Evolutionary conservation across 1,140 invertebrate genomes (phyloP).

Genomic region (Cydia fagiglandana): DNA sequence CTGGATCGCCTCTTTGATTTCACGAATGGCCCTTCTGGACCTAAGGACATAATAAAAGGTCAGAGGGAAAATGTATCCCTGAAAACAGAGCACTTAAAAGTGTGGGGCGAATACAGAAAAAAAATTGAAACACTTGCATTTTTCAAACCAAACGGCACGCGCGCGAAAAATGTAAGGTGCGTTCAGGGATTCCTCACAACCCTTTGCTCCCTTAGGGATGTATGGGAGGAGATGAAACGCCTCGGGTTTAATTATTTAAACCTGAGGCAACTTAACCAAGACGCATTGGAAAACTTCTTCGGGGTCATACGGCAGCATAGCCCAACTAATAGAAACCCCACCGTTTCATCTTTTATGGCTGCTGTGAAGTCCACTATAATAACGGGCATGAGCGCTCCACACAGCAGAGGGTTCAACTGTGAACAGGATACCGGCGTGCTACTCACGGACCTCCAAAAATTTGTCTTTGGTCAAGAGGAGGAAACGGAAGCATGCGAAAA

Average conservation of each 20-base stretch:
- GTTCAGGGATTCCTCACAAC: constrained; percentile 21
- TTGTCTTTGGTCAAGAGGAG: no score
- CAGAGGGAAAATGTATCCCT: constrained; percentile 38
- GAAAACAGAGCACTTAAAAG: constrained; percentile 32
- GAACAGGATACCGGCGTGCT: no score
- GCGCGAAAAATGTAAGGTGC: constrained; percentile 9
- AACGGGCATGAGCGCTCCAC: no score
- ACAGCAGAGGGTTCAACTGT: no score
- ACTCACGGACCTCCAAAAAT: no score
- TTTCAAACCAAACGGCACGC: no score
- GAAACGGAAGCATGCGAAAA: no score
- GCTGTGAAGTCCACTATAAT: no score
- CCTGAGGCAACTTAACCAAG: not conserved
- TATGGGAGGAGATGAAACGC: constrained; percentile 33
- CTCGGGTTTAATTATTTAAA: constrained; percentile 19
- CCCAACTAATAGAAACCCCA: no score
- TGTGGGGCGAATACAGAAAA: constrained; percentile 30
- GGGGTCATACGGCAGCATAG: no score
- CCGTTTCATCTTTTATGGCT: no score
- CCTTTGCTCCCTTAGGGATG: constrained; percentile 30
- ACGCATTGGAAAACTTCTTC: no score
- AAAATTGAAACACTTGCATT: constrained; percentile 13
- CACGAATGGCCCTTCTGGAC: constrained; percentile 39
- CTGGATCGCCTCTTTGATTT: constrained; percentile 39
- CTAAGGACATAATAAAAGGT: constrained; percentile 36